Evolutionary conservation across 35 echinoderm and acorn worm species (phyloP).

Genomic region (Lytechinus variegatus): DNA sequence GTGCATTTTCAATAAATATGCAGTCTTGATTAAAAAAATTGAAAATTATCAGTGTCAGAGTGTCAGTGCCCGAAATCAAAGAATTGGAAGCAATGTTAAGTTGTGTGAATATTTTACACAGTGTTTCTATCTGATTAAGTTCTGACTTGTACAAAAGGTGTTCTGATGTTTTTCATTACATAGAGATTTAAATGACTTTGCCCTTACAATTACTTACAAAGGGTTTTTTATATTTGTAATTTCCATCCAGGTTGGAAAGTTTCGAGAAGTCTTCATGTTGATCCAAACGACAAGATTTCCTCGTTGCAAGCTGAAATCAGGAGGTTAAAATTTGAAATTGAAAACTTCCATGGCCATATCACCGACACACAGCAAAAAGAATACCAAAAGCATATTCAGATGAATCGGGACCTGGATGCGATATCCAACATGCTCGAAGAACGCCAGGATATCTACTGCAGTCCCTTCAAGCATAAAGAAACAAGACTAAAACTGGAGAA

Average conservation of each 20-base stretch:
- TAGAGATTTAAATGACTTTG: no score
- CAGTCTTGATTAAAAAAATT: no score
- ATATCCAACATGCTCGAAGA: conserved; percentile 58
- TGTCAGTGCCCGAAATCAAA: no score
- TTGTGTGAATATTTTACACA: no score
- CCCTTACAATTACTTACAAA: no score
- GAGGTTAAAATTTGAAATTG: background rate
- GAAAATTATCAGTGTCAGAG: no score
- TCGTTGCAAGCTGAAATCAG: background rate
- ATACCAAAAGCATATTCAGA: conserved; percentile 8
- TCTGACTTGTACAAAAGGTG: no score
- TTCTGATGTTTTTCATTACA: no score
- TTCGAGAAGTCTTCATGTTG: background rate
- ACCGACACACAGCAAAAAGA: background rate
- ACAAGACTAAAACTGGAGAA: conserved; percentile 60
- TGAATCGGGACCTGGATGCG: conserved; percentile 61
- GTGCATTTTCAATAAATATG: no score
- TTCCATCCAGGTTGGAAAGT: background rate
- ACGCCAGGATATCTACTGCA: conserved; percentile 84
- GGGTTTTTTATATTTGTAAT: no score
- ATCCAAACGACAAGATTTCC: background rate
- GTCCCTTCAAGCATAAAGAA: conserved; percentile 43
- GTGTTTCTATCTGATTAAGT: no score
- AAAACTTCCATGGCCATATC: conserved; percentile 1
- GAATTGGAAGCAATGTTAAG: no score